These are phyloP conservation scores for Calliphora vicina DNA, from an alignment of 1,140 invertebrate genomes.

Conservation along the genomic window DNA sequence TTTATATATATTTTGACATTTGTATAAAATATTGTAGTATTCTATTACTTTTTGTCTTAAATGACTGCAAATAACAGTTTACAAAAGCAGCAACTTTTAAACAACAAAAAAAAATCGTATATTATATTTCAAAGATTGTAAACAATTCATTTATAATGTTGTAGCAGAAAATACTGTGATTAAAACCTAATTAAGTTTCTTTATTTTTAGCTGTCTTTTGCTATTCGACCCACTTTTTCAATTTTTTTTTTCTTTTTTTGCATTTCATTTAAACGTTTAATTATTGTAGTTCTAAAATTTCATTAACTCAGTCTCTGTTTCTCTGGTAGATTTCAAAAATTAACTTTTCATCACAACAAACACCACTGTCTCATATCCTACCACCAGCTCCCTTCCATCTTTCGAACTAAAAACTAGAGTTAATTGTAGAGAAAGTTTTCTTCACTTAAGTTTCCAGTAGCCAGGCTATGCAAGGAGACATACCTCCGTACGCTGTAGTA, in stretches of 20 bases:
- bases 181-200: constrained; percentile 3
- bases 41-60: too few species aligned
- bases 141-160: background rate
- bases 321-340: background rate
- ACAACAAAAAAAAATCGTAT: too few species aligned
- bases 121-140: background rate
- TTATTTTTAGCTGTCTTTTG: background rate
- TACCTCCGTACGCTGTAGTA: too few species aligned
- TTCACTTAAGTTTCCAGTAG: background rate
- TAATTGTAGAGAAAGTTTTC: background rate
- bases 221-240: background rate
- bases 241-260: background rate
- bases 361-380: too few species aligned
- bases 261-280: background rate
- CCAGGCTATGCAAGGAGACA: too few species aligned
- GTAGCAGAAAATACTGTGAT: background rate
- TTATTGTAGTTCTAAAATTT: constrained; percentile 3
- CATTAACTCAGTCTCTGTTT: background rate
- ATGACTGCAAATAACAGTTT: too few species aligned
- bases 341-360: constrained; percentile 4
- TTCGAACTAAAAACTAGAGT: background rate
- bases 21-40: too few species aligned
- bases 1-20: too few species aligned
- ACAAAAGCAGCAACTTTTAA: too few species aligned
- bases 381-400: background rate